Evolutionary conservation across 2,888 invertebrate species (phyloP).

Genomic region (Pelosia muscerda): DNA sequence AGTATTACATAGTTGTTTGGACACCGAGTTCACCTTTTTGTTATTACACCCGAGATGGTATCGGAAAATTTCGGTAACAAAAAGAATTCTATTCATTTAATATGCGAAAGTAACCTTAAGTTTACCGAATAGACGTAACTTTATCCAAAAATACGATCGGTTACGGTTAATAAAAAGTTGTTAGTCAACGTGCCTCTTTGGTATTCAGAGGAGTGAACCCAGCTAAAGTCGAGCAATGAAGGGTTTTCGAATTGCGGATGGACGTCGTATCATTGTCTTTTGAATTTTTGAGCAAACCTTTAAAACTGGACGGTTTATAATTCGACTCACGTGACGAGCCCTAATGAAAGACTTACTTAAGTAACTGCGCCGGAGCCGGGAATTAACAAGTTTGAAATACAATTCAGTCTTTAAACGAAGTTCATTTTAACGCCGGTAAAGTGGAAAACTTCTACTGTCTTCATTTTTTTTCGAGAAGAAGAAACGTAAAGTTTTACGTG

Average conservation of each 20-base stretch:
- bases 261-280: constrained; percentile 65
- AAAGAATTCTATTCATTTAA: constrained; percentile 18
- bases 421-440: constrained; percentile 81
- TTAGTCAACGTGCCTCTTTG: constrained; percentile 55
- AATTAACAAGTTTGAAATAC: constrained; percentile 85
- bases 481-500: constrained; percentile 75
- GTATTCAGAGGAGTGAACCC: constrained; percentile 59
- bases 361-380: constrained; percentile 76
- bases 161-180: constrained; percentile 60
- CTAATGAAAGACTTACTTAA: constrained; percentile 86
- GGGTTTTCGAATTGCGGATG: constrained; percentile 62
- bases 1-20: not conserved
- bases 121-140: constrained; percentile 46
- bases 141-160: constrained; percentile 54
- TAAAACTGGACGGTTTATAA: constrained; percentile 70
- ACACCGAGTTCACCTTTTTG: not conserved
- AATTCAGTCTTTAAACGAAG: constrained; percentile 81
- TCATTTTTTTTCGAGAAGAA: constrained; percentile 59
- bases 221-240: constrained; percentile 42
- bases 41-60: not conserved
- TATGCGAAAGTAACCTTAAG: constrained; percentile 23
- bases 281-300: constrained; percentile 69
- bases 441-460: constrained; percentile 78
- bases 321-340: constrained; percentile 80
- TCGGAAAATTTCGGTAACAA: not conserved